Conservation (phyloP, 2,797 vertebrate species). For the Ctenosaura bakeri region DNA sequence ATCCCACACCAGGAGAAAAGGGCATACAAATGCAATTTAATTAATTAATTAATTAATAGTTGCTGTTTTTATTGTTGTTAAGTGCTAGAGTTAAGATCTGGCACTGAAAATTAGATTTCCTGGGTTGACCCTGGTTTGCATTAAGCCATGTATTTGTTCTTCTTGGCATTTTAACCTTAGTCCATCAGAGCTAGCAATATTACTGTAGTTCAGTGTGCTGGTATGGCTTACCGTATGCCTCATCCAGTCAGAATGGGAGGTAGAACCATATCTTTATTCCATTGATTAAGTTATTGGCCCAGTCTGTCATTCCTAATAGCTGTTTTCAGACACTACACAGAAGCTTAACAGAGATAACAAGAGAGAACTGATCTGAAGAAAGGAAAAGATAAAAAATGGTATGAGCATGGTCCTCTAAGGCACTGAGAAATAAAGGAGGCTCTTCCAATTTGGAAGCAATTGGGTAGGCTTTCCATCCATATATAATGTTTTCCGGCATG, state of each 20-base stretch:
- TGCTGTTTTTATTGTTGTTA: too few relatives aligned
- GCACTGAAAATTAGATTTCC: background rate
- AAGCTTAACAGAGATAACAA: slow-evolving; percentile 42
- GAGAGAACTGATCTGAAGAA: slow-evolving; percentile 36
- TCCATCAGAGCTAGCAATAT: slow-evolving; percentile 28
- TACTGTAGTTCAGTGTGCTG: background rate
- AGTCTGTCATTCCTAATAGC: slow-evolving; percentile 30
- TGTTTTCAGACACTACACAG: slow-evolving; percentile 47
- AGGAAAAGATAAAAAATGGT: slow-evolving; percentile 40
- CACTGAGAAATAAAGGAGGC: background rate
- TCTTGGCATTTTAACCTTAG: slow-evolving; percentile 21
- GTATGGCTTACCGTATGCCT: slow-evolving; percentile 45
- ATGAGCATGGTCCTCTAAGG: background rate
- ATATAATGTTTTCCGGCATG: background rate
- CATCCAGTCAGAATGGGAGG: slow-evolving; percentile 12
- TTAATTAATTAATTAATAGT: too few relatives aligned
- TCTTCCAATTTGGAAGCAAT: background rate
- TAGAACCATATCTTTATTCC: slow-evolving; percentile 25
- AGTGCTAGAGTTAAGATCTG: background rate
- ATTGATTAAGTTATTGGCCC: slow-evolving; percentile 34
- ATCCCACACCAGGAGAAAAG: too few relatives aligned
- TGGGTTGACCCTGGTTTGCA: background rate
- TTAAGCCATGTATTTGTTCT: slow-evolving; percentile 1
- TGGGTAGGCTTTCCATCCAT: background rate
- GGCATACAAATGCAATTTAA: too few relatives aligned